Conservation (phyloP, 2,113 vertebrate species). For the Thryonomys swinderianus region DNA sequence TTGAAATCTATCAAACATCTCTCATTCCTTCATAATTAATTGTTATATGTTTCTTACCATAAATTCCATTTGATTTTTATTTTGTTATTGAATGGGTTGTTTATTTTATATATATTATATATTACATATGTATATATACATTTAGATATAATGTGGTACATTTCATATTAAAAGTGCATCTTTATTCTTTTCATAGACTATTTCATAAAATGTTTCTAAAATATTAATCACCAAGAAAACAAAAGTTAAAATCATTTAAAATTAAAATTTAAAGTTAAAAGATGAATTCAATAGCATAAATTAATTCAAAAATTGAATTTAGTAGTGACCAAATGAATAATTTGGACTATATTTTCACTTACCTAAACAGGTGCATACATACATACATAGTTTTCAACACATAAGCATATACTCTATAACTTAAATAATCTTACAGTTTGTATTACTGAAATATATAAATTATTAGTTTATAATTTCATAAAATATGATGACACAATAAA, state of each 20-base stretch:
- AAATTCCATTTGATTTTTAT: background rate
- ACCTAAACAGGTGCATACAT: background rate
- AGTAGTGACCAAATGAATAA: background rate
- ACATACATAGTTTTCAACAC: background rate
- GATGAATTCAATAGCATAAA: background rate
- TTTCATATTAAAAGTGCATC: background rate
- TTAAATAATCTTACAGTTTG: constrained; percentile 2
- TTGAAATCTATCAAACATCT: background rate
- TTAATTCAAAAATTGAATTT: background rate
- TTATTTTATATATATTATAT: no score
- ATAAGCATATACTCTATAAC: background rate
- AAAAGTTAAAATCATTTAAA: background rate
- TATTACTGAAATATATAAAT: constrained; percentile 44
- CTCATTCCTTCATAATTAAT: background rate
- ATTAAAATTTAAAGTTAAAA: constrained; percentile 22
- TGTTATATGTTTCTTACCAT: background rate
- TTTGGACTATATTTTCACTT: background rate
- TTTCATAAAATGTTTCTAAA: background rate
- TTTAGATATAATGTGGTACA: background rate
- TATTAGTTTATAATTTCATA: constrained; percentile 40
- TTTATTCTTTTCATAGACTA: background rate
- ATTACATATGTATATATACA: background rate
- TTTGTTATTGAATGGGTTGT: background rate
- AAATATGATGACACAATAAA: constrained; percentile 31
- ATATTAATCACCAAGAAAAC: background rate